Evolutionary conservation across 2,797 vertebrate species (phyloP).

Genomic region (Syngnathus acus): DNA sequence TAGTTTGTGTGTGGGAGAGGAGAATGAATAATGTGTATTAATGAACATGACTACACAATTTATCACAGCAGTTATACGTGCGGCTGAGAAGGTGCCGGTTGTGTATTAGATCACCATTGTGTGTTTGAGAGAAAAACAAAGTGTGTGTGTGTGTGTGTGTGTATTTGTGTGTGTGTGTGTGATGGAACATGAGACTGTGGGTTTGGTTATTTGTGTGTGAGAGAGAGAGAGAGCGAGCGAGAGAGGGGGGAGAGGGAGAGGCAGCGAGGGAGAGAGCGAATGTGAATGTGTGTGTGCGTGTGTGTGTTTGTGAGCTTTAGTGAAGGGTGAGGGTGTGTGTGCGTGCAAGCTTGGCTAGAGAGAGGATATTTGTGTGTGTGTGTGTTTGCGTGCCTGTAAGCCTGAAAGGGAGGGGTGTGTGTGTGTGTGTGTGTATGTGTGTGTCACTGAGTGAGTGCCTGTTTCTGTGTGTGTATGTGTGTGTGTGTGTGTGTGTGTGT

Average conservation of each 20-base stretch:
- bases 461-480: slow-evolving; percentile 28
- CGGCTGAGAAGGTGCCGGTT: slow-evolving; percentile 38
- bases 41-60: slow-evolving; percentile 9
- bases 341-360: slow-evolving; percentile 53
- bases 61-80: slow-evolving; percentile 36
- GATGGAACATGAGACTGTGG: slow-evolving; percentile 68
- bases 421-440: slow-evolving; percentile 36
- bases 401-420: slow-evolving; percentile 48
- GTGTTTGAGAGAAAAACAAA: slow-evolving; percentile 27
- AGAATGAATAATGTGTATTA: slow-evolving; percentile 38
- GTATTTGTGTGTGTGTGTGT: slow-evolving; percentile 33
- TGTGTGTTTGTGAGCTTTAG: slow-evolving; percentile 22
- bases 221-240: slow-evolving; percentile 23
- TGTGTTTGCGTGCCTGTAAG: slow-evolving; percentile 42
- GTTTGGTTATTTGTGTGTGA: slow-evolving; percentile 63
- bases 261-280: slow-evolving; percentile 16
- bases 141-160: slow-evolving; percentile 17
- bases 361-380: slow-evolving; percentile 33
- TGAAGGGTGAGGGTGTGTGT: slow-evolving; percentile 42
- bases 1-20: slow-evolving; percentile 36
- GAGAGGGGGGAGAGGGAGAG: slow-evolving; percentile 15
- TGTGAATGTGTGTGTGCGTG: slow-evolving; percentile 16
- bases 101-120: slow-evolving; percentile 24
- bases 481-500: slow-evolving; percentile 29
- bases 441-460: slow-evolving; percentile 29